Conservation (phyloP, 2,888 invertebrate genomes). For the Pasiphila rectangulata region DNA sequence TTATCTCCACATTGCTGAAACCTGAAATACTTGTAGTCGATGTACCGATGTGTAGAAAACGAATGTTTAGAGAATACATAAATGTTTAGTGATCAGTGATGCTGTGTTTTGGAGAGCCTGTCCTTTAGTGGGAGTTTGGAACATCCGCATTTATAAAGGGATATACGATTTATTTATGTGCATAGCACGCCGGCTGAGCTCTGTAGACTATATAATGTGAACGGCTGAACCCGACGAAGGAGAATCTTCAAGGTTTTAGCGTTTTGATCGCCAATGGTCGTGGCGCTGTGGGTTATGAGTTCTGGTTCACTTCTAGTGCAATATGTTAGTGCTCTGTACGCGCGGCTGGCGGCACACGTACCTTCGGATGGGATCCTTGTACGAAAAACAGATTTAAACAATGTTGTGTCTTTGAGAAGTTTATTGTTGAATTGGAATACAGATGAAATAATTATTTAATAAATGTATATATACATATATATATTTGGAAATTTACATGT, state of each 20-base stretch:
- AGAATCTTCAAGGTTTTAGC: no score
- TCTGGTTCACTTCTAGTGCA: conserved; percentile 21
- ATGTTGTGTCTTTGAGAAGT: conserved; percentile 81
- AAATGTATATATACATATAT: conserved; percentile 81
- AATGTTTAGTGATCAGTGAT: conserved; percentile 10
- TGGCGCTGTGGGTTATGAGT: background rate
- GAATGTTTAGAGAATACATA: conserved; percentile 11
- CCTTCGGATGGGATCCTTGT: conserved; percentile 65
- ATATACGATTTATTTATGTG: conserved; percentile 12
- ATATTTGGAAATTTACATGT: conserved; percentile 75
- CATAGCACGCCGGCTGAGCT: conserved; percentile 9
- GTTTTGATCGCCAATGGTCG: background rate
- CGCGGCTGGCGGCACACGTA: conserved; percentile 34
- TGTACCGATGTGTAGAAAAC: conserved; percentile 5
- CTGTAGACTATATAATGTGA: conserved; percentile 1
- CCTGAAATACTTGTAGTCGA: background rate
- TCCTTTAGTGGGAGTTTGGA: conserved; percentile 1
- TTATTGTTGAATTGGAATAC: conserved; percentile 82
- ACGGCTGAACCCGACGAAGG: background rate
- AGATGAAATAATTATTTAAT: conserved; percentile 80
- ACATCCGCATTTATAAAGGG: conserved; percentile 31
- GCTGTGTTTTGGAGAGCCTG: background rate
- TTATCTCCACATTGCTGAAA: conserved; percentile 8
- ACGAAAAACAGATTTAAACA: conserved; percentile 70
- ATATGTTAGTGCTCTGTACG: conserved; percentile 33